Conservation (phyloP, 2,888 invertebrate genomes). For the Platycheirus albimanus region DNA sequence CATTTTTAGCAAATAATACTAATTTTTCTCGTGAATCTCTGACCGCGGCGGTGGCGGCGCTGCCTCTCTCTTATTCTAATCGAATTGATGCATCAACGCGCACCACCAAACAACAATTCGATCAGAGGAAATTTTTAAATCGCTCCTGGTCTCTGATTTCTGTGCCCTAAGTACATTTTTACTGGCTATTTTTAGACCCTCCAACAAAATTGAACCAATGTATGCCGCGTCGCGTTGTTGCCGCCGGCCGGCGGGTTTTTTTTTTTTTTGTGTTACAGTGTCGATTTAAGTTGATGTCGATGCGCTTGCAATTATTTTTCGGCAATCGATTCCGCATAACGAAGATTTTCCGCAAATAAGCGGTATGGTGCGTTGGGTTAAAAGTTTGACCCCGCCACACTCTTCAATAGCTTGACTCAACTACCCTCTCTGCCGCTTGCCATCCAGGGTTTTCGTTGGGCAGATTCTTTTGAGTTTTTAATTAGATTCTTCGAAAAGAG, state of each 20-base stretch:
- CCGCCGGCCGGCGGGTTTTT: too few relatives aligned
- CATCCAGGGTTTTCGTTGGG: neutral
- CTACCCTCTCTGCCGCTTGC: neutral
- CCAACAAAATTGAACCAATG: too few relatives aligned
- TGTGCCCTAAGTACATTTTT: conserved; percentile 1
- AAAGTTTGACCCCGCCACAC: conserved; percentile 40
- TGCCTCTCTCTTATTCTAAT: conserved; percentile 57
- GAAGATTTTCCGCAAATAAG: conserved; percentile 73
- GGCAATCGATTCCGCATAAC: conserved; percentile 81
- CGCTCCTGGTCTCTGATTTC: neutral
- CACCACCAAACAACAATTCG: conserved; percentile 57
- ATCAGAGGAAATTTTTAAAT: conserved; percentile 31
- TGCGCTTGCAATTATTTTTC: conserved; percentile 78
- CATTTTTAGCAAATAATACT: conserved; percentile 38
- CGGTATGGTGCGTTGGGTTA: conserved; percentile 45
- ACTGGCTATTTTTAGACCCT: conserved; percentile 44
- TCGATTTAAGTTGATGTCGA: conserved; percentile 74
- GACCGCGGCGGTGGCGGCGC: conserved; percentile 62
- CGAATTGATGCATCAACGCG: conserved; percentile 19
- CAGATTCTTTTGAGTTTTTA: conserved; percentile 47
- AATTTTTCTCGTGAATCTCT: conserved; percentile 54
- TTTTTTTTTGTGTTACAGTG: too few relatives aligned
- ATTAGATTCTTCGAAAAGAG: conserved; percentile 13
- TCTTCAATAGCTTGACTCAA: neutral
- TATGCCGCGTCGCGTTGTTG: conserved; percentile 26